Conservation (phyloP, 2,113 vertebrate species). For the Brachypodius melanocephalos region DNA sequence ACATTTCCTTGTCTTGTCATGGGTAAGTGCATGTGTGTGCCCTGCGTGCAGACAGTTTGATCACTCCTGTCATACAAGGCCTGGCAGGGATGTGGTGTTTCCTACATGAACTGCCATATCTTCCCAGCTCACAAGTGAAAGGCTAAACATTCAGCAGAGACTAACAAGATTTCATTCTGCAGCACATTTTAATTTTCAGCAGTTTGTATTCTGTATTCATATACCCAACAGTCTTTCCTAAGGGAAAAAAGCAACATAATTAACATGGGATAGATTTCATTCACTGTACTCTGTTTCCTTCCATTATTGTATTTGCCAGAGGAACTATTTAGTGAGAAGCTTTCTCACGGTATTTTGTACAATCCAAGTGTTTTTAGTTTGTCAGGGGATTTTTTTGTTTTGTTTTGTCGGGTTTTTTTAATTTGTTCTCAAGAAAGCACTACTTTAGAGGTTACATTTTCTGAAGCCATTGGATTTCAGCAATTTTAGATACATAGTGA, state of each 20-base stretch:
- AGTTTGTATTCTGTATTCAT: background rate
- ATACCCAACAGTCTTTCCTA: background rate
- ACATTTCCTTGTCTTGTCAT: background rate
- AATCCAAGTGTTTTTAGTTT: background rate
- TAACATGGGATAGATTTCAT: background rate
- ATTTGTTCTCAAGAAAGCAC: background rate
- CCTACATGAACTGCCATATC: background rate
- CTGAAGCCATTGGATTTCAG: background rate
- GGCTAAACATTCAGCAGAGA: conserved; percentile 7
- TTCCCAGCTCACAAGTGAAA: background rate
- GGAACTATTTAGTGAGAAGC: background rate
- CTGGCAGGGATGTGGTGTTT: background rate
- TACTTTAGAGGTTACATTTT: background rate
- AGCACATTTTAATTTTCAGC: conserved; percentile 20
- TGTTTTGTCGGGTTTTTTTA: background rate
- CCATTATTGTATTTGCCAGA: background rate
- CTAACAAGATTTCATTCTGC: conserved; percentile 1
- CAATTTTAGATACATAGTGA: background rate
- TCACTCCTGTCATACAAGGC: background rate
- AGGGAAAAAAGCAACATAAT: background rate
- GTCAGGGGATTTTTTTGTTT: background rate
- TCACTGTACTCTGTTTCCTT: background rate
- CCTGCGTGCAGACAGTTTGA: background rate
- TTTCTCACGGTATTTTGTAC: background rate
- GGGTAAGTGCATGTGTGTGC: background rate